phyloP scores from a whole-genome alignment of 2,888 invertebrate species.

The Drosophila rellima region DNA sequence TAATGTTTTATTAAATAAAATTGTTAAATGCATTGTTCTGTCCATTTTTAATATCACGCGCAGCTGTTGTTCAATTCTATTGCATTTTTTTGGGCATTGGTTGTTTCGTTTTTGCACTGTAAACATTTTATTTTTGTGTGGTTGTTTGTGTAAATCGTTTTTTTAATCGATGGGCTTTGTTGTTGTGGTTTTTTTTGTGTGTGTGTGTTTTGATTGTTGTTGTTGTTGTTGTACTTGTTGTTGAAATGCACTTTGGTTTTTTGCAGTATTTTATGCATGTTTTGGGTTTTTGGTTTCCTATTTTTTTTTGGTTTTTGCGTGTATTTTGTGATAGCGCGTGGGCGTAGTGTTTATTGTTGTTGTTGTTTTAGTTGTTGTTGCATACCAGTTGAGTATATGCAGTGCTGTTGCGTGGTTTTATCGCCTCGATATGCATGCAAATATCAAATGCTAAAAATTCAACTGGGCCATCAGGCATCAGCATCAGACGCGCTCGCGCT shows the following conservation, averaged over 20 bases:
- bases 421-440: constrained; percentile 72
- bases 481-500: constrained; percentile 79
- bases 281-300: constrained; percentile 40
- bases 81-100: constrained; percentile 1
- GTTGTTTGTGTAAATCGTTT: constrained; percentile 9
- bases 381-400: constrained; percentile 51
- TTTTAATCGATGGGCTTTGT: constrained; percentile 22
- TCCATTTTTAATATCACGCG: constrained; percentile 25
- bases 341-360: constrained; percentile 28
- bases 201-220: constrained; percentile 25
- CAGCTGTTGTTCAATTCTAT: constrained; percentile 11
- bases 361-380: constrained; percentile 19
- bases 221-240: constrained; percentile 34
- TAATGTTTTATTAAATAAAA: constrained; percentile 12
- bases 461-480: constrained; percentile 63
- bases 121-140: constrained; percentile 31
- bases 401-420: constrained; percentile 61
- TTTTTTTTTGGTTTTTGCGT: constrained; percentile 13
- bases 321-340: constrained; percentile 47
- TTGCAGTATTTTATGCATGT: constrained; percentile 47
- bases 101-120: constrained; percentile 29
- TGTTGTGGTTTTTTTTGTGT: constrained; percentile 13
- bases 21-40: constrained; percentile 20
- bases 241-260: constrained; percentile 45
- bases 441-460: constrained; percentile 67